These are phyloP conservation scores for Fregata magnificens DNA, from an alignment of 2,113 vertebrate species.

Conservation along the genomic window DNA sequence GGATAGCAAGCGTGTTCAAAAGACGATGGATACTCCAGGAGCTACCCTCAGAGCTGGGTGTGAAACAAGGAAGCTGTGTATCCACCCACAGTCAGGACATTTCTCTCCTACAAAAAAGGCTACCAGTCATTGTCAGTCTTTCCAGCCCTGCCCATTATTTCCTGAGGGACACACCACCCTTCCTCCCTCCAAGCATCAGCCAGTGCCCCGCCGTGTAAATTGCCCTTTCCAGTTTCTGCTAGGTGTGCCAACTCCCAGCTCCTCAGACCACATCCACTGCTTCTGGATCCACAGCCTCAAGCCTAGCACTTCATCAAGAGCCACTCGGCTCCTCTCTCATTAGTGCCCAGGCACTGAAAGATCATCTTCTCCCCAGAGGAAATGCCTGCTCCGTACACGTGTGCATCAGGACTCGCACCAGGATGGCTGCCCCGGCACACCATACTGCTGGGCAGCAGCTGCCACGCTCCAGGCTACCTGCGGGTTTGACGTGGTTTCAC, in stretches of 20 bases:
- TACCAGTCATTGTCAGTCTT: not conserved
- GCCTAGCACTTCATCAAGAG: not conserved
- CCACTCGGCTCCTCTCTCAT: not conserved
- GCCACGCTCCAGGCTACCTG: accelerated
- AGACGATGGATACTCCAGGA: not conserved
- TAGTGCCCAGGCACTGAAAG: not conserved
- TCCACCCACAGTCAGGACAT: not conserved
- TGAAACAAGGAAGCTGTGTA: not conserved
- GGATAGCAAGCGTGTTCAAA: not conserved
- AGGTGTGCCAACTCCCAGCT: not conserved
- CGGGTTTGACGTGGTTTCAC: not conserved
- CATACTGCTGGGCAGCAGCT: not conserved
- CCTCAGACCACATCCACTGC: not conserved
- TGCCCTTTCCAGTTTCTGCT: not conserved
- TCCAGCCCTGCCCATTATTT: not conserved
- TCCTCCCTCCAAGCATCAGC: not conserved
- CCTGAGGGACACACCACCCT: not conserved
- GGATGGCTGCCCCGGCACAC: not conserved
- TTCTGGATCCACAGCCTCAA: not conserved
- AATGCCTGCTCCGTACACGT: not conserved
- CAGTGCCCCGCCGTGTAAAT: accelerated
- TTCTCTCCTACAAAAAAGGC: not conserved
- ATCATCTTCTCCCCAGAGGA: not conserved
- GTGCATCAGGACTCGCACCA: accelerated
- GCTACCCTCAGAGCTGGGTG: not conserved